Conservation (phyloP, 2,113 vertebrate genomes). For the Poecile atricapillus region DNA sequence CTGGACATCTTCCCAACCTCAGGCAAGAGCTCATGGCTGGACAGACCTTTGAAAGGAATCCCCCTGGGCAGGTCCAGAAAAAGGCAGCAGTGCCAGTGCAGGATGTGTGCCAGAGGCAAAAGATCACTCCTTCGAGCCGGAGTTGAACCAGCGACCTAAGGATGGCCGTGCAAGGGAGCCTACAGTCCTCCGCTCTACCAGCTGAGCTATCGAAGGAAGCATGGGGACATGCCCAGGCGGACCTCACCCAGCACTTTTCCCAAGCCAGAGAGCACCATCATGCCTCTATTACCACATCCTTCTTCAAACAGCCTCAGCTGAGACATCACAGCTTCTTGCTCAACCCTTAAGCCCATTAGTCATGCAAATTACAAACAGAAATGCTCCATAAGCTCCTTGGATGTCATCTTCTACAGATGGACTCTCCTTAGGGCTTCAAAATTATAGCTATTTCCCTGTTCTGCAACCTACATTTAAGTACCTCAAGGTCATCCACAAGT, state of each 20-base stretch:
- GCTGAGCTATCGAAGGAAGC: slow-evolving; percentile 78
- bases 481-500: not conserved
- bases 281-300: not conserved
- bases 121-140: not conserved
- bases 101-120: not conserved
- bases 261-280: no score
- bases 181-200: slow-evolving; percentile 90
- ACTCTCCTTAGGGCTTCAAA: rapidly evolving
- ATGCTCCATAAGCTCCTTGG: not conserved
- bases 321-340: not conserved
- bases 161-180: slow-evolving; percentile 9
- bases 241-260: not conserved
- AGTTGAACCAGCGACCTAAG: slow-evolving; percentile 87
- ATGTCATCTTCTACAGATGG: not conserved
- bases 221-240: rapidly evolving
- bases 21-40: not conserved
- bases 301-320: not conserved
- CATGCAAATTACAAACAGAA: not conserved
- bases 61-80: not conserved
- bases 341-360: not conserved
- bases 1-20: rapidly evolving
- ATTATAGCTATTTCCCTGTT: not conserved
- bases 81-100: not conserved
- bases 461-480: not conserved
- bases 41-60: no score